These are phyloP conservation scores for Limnephilus lunatus DNA, from an alignment of 2,888 invertebrate genomes.

Conservation along the genomic window DNA sequence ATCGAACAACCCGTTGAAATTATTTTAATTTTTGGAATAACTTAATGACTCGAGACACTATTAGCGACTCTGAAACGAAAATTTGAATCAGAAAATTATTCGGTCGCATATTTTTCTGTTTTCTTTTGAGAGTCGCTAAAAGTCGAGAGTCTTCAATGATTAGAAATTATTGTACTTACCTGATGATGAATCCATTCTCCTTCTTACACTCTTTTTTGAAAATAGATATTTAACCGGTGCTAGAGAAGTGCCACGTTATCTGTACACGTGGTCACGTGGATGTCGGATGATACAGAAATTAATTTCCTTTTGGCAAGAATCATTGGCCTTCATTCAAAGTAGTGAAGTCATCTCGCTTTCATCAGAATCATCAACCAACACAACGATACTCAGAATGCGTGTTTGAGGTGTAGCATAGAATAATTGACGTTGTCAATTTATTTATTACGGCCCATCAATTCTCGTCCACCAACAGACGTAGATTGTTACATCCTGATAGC, in stretches of 20 bases:
- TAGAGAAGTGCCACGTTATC: not conserved
- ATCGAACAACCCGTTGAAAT: not conserved
- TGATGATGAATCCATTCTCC: not conserved
- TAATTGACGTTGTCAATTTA: not conserved
- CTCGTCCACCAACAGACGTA: not conserved
- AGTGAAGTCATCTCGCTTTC: not conserved
- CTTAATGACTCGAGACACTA: too few relatives aligned
- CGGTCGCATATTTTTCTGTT: too few relatives aligned
- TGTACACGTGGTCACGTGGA: not conserved
- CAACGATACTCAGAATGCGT: not conserved
- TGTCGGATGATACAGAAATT: not conserved
- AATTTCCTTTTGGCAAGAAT: conserved; percentile 18
- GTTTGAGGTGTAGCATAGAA: not conserved
- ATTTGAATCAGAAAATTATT: too few relatives aligned
- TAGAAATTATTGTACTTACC: not conserved
- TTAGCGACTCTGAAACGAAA: too few relatives aligned
- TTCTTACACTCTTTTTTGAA: not conserved
- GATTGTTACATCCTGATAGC: not conserved
- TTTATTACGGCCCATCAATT: not conserved
- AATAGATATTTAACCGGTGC: not conserved
- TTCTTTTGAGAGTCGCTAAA: too few relatives aligned
- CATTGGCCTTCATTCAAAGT: not conserved
- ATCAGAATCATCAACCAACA: not conserved
- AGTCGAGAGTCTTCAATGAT: too few relatives aligned
- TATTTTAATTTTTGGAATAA: too few relatives aligned